Evolutionary conservation across 2,113 vertebrate genomes (phyloP), one percentile per base, ranked within the genome.

Genomic region (Paramisgurnus dabryanus): DNA sequence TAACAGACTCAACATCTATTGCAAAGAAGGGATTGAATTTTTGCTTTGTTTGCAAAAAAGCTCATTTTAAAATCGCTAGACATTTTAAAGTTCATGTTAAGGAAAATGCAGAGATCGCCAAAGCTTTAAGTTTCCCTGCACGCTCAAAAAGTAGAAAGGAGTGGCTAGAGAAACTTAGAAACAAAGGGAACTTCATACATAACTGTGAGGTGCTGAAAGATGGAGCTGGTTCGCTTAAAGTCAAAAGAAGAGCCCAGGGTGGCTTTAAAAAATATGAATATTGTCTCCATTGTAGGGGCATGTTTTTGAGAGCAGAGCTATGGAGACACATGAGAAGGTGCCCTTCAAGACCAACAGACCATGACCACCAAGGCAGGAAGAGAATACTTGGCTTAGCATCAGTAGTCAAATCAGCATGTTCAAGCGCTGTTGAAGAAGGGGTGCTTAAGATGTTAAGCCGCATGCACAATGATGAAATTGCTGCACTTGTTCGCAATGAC

Each of bases 41-140:
- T 34, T 50, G 45, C 67, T 69, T 69, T 50, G 67, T 69, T 50
- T 69, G 18, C 43, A 22, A 22, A 18, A 22, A 68, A 68, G 66
- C 66, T 68, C 43, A 68, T 10, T 68, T 22, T 22, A 68, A 68
- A 68, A 68, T 68, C n/a, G 41, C 66, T 22, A 4, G 22, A 53
- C 67, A 69, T 34, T 69, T 69, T 7, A 27, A 34, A 22, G 67
- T 50, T 69, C 67, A 50, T 50, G 67, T 69, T 34, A 69, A 69
- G 18, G 67, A 69, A 49, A 22, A 69, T 69, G 45, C 22, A 34
- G 47, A 69, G 3, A 69, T 69, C 5, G 67, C 67, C n/a, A 34
- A 70, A 53, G 45, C 12, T 22, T 9, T 22, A 17, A 49, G 66
- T 49, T 68, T 68, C 15, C 43, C 66, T 18, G 43, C 18, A 43